Base-by-base conservation (phyloP, 2,888 invertebrate species). In the Heliconius aoede region DNA sequence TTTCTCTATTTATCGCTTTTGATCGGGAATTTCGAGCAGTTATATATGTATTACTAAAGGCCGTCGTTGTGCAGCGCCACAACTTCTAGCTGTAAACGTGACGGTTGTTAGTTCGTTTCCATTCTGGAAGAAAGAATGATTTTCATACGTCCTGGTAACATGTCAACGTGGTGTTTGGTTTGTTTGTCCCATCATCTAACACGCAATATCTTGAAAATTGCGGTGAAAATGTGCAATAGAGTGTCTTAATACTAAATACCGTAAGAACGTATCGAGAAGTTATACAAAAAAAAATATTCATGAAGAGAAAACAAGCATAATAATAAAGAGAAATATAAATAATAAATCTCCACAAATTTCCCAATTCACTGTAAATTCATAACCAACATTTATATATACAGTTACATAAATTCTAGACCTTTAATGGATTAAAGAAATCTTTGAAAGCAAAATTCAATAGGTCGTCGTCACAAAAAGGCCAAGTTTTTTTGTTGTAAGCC, bases 391-490 rank as follows among this genome's bases (percentile, higher is more conserved):
- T 60, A 55, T 30, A 21, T 36, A 21, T 40, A 72, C 36, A 40
- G 18, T 72, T 32, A 71, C 60, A 60, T 40, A 60, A 36, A 60
- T 40, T 60, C 24, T 60, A 72, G 72, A 58, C 72, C n/a, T 55
- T 58, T 60, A 60, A 72, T 60, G 36, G 72, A 72, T 72, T 72
- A 72, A 61, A 73, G 68, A 76, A 78, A 61, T 76, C 62, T 46
- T 74, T 61, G 24, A 73, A 78, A 78, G 65, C 78, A 76, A 76
- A 78, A 69, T 72, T 75, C 78, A 78, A 75, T 78, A 73, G 72
- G 62, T 61, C 55, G 61, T 61, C 60, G 55, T 55, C 62, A 76
- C 72, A 78, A 78, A 78, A 75, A 75, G 77, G 74, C 64, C 74
- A 73, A 26, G 62, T 62, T 73, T 78, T 55, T 55, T 78, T 78